Conservation (phyloP, 2,113 vertebrate species). For the Boleophthalmus pectinirostris region DNA sequence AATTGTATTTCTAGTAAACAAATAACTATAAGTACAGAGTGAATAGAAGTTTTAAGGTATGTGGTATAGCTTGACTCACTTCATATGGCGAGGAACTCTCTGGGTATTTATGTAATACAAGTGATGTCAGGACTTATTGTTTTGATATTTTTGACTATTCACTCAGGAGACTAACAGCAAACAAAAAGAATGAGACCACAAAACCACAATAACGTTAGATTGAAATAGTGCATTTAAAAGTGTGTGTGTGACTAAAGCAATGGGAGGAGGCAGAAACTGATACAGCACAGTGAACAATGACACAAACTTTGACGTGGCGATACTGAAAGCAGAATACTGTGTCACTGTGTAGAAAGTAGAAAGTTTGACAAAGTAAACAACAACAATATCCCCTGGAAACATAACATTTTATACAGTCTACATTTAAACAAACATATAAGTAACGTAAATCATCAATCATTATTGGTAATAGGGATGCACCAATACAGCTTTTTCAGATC, state of each 20-base stretch:
- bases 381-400: background rate
- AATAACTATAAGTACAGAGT: too few species aligned
- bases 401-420: background rate
- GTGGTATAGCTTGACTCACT: background rate
- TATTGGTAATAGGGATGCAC: too few species aligned
- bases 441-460: too few species aligned
- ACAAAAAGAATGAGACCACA: constrained; percentile 23
- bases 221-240: constrained; percentile 7
- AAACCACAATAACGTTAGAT: background rate
- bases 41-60: too few species aligned
- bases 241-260: constrained; percentile 50
- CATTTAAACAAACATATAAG: too few species aligned
- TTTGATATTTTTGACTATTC: constrained; percentile 45
- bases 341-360: background rate
- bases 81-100: constrained; percentile 24
- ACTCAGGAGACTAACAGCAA: constrained; percentile 17
- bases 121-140: constrained; percentile 34
- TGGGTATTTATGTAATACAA: constrained; percentile 46
- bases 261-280: constrained; percentile 57
- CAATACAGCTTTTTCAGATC: too few species aligned
- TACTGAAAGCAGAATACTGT: background rate
- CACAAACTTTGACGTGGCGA: background rate
- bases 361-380: background rate
- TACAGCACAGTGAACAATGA: background rate
- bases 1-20: background rate